These are phyloP conservation scores for Heteromormyrus szaboi DNA, from an alignment of 2,797 vertebrate species.

Conservation along the genomic window DNA sequence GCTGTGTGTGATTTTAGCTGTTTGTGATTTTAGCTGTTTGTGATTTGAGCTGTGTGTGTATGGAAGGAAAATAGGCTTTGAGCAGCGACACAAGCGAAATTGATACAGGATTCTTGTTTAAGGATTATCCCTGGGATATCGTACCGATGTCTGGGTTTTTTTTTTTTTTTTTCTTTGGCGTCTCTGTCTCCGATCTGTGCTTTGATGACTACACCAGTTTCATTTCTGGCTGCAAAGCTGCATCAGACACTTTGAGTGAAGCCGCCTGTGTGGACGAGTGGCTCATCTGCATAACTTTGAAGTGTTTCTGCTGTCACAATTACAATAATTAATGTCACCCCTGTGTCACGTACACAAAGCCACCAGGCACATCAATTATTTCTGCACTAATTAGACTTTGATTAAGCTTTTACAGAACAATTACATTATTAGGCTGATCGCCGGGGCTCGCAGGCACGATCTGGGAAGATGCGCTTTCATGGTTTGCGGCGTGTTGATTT, in stretches of 20 bases:
- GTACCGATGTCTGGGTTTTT: constrained; percentile 48
- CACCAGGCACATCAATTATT: constrained; percentile 86
- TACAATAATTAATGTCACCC: constrained; percentile 98
- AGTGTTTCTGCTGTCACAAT: constrained; percentile 90
- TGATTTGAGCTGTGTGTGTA: too few relatives aligned
- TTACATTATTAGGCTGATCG: constrained; percentile 84
- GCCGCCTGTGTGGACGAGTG: constrained; percentile 76
- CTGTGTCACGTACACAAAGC: constrained; percentile 84
- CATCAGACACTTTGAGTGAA: constrained; percentile 82
- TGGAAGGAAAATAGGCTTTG: neutral
- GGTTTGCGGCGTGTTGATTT: constrained; percentile 67
- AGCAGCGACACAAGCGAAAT: neutral
- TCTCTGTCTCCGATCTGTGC: constrained; percentile 76
- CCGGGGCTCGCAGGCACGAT: neutral
- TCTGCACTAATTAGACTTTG: constrained; percentile 94
- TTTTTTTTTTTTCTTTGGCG: constrained; percentile 76
- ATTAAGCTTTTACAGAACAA: constrained; percentile 97
- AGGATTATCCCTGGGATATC: neutral
- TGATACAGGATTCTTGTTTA: neutral
- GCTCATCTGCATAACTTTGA: constrained; percentile 93
- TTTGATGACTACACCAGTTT: constrained; percentile 65
- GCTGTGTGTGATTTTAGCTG: neutral
- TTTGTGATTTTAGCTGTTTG: too few relatives aligned
- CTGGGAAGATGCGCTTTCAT: constrained; percentile 22
- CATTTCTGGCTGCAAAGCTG: constrained; percentile 32